Evolutionary conservation across 2,888 invertebrate species (phyloP).

Genomic region (Taenaris catops): DNA sequence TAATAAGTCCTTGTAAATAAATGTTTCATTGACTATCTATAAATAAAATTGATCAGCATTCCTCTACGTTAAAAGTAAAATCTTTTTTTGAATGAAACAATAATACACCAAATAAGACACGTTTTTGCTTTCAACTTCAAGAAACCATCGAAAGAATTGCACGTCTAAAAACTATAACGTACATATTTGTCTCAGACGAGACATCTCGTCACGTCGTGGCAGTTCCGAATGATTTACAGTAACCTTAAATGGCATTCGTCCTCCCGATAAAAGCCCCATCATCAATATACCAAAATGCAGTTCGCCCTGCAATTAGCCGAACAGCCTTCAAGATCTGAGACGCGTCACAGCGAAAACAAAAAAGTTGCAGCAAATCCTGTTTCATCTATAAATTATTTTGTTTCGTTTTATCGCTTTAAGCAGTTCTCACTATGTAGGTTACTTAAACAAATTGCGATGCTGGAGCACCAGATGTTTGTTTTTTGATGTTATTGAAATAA

Average conservation of each 20-base stretch:
- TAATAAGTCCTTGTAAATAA: no score
- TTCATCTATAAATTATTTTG: slow-evolving; percentile 48
- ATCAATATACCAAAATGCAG: slow-evolving; percentile 79
- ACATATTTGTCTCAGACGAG: slow-evolving; percentile 69
- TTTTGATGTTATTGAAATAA: no score
- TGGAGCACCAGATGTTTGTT: no score
- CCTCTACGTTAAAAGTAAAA: slow-evolving; percentile 3
- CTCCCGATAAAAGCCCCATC: slow-evolving; percentile 76
- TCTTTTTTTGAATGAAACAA: slow-evolving; percentile 9
- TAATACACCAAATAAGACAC: slow-evolving; percentile 31
- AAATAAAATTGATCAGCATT: slow-evolving; percentile 1
- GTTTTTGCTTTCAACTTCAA: slow-evolving; percentile 42
- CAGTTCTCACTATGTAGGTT: slow-evolving; percentile 19
- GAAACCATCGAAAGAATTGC: slow-evolving; percentile 57
- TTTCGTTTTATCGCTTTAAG: slow-evolving; percentile 15
- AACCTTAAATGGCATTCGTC: slow-evolving; percentile 71
- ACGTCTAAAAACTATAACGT: slow-evolving; percentile 60
- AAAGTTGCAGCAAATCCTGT: slow-evolving; percentile 67
- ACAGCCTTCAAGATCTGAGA: slow-evolving; percentile 67
- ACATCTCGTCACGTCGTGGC: slow-evolving; percentile 73
- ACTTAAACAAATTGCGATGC: no score
- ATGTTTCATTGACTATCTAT: slow-evolving; percentile 1
- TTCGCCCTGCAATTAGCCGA: slow-evolving; percentile 72
- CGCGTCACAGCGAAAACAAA: slow-evolving; percentile 59
- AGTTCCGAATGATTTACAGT: slow-evolving; percentile 74